These are phyloP conservation scores for Caenorhabditis sp. DNA, from an alignment of 2,888 invertebrate genomes.

Conservation along the genomic window DNA sequence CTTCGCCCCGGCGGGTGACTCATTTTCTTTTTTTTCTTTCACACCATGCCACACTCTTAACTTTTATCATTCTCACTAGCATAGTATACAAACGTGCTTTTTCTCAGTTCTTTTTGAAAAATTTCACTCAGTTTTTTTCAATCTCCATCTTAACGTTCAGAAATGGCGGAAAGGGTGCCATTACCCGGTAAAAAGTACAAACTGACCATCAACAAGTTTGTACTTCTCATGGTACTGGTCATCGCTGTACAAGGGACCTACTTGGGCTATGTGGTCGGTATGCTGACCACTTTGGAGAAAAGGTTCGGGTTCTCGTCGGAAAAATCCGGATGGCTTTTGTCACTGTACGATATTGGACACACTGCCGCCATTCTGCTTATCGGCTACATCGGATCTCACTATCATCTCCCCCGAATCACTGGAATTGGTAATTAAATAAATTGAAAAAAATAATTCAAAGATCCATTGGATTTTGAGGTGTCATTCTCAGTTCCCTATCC, in stretches of 20 bases:
- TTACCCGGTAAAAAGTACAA: slow-evolving; percentile 65
- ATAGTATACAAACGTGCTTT: slow-evolving; percentile 23
- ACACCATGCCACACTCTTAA: slow-evolving; percentile 14
- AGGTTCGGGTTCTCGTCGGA: slow-evolving; percentile 70
- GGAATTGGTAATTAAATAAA: slow-evolving; percentile 72
- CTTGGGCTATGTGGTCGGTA: slow-evolving; percentile 74
- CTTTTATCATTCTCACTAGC: slow-evolving; percentile 47
- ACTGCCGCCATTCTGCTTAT: slow-evolving; percentile 75
- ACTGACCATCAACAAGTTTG: slow-evolving; percentile 68
- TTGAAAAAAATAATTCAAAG: neutral
- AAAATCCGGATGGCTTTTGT: slow-evolving; percentile 73
- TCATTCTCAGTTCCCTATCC: slow-evolving; percentile 71
- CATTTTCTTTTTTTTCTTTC: slow-evolving; percentile 18
- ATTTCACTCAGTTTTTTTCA: slow-evolving; percentile 17
- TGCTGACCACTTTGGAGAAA: slow-evolving; percentile 73
- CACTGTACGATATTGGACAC: slow-evolving; percentile 77
- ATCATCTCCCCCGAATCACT: slow-evolving; percentile 76
- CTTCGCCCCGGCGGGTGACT: no score
- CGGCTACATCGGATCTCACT: slow-evolving; percentile 75
- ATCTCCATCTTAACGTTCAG: neutral
- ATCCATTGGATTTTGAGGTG: slow-evolving; percentile 47
- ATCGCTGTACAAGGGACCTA: slow-evolving; percentile 75
- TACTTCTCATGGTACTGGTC: slow-evolving; percentile 71
- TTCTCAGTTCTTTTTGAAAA: slow-evolving; percentile 2
- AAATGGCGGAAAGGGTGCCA: slow-evolving; percentile 52